Base-by-base conservation (phyloP, 2,888 invertebrate species). In the Cephus nigrinus region DNA sequence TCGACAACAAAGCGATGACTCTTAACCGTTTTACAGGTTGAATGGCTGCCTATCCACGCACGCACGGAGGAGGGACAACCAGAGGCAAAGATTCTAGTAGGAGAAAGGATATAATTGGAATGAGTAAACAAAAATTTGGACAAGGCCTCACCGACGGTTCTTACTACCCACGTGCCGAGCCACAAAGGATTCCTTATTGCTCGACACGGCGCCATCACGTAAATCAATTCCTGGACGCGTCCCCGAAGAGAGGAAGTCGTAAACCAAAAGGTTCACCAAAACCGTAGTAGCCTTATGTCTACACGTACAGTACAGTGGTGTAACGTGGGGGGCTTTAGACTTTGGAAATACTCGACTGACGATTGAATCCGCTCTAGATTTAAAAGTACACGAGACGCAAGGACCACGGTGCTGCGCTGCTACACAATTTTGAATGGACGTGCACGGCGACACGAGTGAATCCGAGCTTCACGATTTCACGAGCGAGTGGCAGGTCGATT, bases 401-500 rank as follows among this genome's bases (percentile, higher is more conserved):
- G 40, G 23, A 23, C 40, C 23, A 40, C 40, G 40, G 11, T 12
- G 35, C 35, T 34, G 34, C 34, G 11, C 34, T 12, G 35, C 3
- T 35, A 35, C 3, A 12, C 0, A 35, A 35, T 12, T 35, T 35
- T 0, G 0, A 15, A 12, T 5, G 9, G 34, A 34, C 34, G 0
- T 34, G 9, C 9, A 34, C 34, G 11, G 1, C 34, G 33, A 15
- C 40, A 5, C 40, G 5, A 1, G 12, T 15, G 5, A 23, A 4
- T 40, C 5, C 1, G 5, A 23, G 23, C 40, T 23, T 55, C 40
- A 0, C 0, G 40, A 55, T 15, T 55, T 55, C 23, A 55, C 15
- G 1, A 55, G 23, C 23, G 40, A 55, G 23, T 55, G 40, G 40
- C 40, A 55, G 40, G 23, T 55, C 71, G 71, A 78, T 78, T 78